Evolutionary conservation across 2,797 vertebrate species (phyloP).

Genomic region (Myotis vivesi): DNA sequence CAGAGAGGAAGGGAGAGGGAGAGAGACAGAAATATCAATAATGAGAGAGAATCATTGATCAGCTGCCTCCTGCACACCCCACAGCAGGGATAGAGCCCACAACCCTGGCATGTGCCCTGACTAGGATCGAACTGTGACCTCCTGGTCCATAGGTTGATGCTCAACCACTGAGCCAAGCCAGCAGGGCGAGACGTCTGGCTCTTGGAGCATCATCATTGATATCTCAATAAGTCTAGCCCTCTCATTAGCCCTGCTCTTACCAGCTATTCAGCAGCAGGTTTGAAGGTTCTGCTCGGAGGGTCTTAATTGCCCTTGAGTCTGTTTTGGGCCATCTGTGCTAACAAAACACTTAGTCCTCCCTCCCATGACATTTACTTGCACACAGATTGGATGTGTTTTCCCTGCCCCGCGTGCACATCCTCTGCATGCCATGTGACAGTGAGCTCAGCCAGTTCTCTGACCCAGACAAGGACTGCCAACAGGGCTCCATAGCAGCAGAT

Average conservation of each 20-base stretch:
- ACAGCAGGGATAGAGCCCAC: too few relatives aligned
- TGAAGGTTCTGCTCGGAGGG: constrained; percentile 53
- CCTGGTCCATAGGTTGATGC: too few relatives aligned
- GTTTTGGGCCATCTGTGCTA: constrained; percentile 13
- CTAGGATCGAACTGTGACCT: too few relatives aligned
- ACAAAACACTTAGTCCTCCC: neutral
- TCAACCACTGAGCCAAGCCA: too few relatives aligned
- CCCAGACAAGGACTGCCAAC: neutral
- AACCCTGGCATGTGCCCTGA: too few relatives aligned
- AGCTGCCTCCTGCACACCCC: too few relatives aligned
- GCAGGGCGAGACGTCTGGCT: neutral
- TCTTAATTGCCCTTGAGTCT: constrained; percentile 24
- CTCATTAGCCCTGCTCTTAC: neutral
- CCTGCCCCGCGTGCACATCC: rapidly evolving
- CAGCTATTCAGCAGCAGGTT: neutral
- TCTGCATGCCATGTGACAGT: neutral
- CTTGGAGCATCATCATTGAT: neutral
- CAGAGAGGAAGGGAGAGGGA: too few relatives aligned
- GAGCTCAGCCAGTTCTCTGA: neutral
- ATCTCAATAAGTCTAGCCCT: neutral
- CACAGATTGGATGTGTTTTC: neutral
- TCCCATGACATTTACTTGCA: neutral
- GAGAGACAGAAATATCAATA: too few relatives aligned
- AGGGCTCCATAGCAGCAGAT: neutral
- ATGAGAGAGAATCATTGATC: too few relatives aligned